These are phyloP conservation scores for Tolypeutes matacus DNA, from an alignment of 2,797 vertebrate genomes.

Conservation along the genomic window DNA sequence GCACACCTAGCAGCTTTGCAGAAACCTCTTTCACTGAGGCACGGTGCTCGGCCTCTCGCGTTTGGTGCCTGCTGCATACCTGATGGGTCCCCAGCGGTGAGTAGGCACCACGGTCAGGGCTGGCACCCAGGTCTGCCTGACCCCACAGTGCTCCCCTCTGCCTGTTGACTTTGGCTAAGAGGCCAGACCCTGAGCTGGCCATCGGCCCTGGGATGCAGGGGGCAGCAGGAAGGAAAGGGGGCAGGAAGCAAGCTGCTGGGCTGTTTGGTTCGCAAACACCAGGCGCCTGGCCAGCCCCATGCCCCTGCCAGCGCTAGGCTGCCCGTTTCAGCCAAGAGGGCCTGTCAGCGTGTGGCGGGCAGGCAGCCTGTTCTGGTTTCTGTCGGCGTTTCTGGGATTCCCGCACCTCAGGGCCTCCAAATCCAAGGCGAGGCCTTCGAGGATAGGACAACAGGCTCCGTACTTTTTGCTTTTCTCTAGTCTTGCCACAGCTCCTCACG, in stretches of 20 bases:
- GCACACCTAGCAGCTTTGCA: rapidly evolving
- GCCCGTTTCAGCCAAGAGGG: background rate
- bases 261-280: background rate
- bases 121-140: background rate
- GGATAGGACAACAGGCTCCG: background rate
- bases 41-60: rapidly evolving
- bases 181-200: background rate
- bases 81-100: background rate
- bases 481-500: background rate
- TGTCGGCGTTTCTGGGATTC: rapidly evolving
- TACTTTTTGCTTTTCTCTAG: background rate
- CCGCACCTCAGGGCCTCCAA: background rate
- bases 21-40: rapidly evolving
- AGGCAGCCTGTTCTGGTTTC: background rate
- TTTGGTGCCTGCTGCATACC: background rate
- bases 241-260: background rate
- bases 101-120: background rate
- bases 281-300: rapidly evolving
- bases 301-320: background rate
- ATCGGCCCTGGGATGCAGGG: background rate
- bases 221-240: background rate
- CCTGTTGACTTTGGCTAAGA: background rate
- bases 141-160: background rate
- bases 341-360: background rate
- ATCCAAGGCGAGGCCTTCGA: background rate